A percentile compares a stretch with the other conserved stretches of the same genome.
Evolutionary conservation across 1,140 invertebrate genomes (phyloP).

Genomic region (Calosoma granatense): DNA sequence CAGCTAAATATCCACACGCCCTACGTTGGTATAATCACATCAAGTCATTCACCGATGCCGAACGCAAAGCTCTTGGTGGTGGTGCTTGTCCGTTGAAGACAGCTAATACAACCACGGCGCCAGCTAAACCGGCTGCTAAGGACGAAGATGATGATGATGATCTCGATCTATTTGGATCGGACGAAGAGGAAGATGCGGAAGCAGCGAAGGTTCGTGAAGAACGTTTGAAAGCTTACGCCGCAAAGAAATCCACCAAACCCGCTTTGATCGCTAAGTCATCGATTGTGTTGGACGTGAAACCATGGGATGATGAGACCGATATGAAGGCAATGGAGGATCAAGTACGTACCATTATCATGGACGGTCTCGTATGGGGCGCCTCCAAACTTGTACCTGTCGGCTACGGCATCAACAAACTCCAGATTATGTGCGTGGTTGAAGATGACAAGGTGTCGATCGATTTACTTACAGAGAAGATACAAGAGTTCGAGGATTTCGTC

Average conservation of each 20-base stretch:
- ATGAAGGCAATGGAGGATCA: conserved; percentile 78
- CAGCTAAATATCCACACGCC: conserved; percentile 57
- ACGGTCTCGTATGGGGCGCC: conserved; percentile 91
- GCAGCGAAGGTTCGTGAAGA: conserved; percentile 73
- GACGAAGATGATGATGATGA: conserved; percentile 61
- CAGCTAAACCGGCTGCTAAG: conserved; percentile 29
- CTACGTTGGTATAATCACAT: conserved; percentile 95
- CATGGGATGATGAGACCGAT: conserved; percentile 96
- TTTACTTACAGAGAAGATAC: conserved; percentile 77
- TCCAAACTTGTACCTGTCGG: conserved; percentile 90
- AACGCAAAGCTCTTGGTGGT: conserved; percentile 43
- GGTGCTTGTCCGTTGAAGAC: conserved; percentile 43
- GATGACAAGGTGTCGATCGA: conserved; percentile 92
- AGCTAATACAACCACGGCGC: conserved; percentile 40
- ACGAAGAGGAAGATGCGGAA: conserved; percentile 72
- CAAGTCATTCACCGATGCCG: conserved; percentile 58
- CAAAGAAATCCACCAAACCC: conserved; percentile 90
- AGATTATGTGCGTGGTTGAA: conserved; percentile 90
- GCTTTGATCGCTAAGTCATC: conserved; percentile 89
- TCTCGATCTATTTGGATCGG: conserved; percentile 83
- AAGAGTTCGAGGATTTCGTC: conserved; percentile 82
- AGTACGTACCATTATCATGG: conserved; percentile 71
- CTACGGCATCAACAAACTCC: conserved; percentile 92
- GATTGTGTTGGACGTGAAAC: conserved; percentile 90
- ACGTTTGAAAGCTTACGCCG: conserved; percentile 80